Percentiles rank a stretch among this genome's conserved stretches.
Conservation (phyloP, 2,113 vertebrate species). For the Phoenicopterus ruber region DNA sequence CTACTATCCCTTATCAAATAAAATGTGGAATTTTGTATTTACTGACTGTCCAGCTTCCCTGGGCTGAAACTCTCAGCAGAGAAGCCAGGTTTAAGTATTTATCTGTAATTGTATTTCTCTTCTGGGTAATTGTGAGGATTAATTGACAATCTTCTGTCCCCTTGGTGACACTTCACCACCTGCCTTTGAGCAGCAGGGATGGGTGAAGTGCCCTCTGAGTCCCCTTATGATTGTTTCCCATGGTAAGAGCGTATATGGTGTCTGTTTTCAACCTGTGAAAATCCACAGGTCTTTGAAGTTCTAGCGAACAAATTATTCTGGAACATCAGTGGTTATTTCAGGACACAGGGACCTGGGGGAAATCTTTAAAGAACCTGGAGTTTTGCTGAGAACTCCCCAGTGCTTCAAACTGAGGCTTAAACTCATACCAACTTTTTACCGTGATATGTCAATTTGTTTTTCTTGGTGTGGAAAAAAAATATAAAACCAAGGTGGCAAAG, state of each 20-base stretch:
- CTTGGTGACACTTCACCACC: fast-evolving
- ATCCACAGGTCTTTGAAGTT: neutral
- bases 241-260: neutral
- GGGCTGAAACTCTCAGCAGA: neutral
- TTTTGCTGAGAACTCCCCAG: neutral
- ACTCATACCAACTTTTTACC: neutral
- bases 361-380: neutral
- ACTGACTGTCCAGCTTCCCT: neutral
- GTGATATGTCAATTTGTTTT: neutral
- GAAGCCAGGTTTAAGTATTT: neutral
- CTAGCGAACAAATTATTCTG: neutral
- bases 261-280: neutral
- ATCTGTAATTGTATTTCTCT: neutral
- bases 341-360: neutral
- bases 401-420: neutral
- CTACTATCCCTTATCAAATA: neutral
- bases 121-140: neutral
- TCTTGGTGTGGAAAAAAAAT: neutral
- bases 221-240: neutral
- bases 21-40: neutral
- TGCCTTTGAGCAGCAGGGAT: neutral
- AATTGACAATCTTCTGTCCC: neutral
- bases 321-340: neutral
- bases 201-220: neutral
- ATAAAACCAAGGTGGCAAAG: neutral